These are phyloP conservation scores for Paratilapia polleni DNA, from an alignment of 2,113 vertebrate genomes.

Conservation along the genomic window DNA sequence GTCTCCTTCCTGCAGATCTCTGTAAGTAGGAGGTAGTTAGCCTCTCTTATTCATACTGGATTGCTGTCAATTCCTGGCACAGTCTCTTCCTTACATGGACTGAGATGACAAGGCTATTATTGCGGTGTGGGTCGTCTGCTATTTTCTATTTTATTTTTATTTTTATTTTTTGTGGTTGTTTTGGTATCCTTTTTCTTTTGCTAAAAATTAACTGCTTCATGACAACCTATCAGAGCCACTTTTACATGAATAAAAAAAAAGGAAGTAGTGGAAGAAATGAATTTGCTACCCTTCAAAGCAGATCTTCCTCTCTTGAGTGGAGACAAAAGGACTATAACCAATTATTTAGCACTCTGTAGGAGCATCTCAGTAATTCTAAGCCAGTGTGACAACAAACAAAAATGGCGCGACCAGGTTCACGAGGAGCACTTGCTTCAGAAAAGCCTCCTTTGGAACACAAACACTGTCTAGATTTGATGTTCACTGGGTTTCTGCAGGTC, in stretches of 20 bases:
- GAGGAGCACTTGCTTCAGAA: not conserved
- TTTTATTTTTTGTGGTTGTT: slow-evolving; percentile 7
- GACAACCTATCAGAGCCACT: not conserved
- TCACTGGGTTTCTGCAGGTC: not conserved
- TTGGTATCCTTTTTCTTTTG: slow-evolving; percentile 1
- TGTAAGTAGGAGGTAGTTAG: slow-evolving; percentile 64
- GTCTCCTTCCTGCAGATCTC: slow-evolving; percentile 40
- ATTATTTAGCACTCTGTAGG: slow-evolving; percentile 4
- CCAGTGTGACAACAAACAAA: not conserved
- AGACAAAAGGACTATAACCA: slow-evolving; percentile 15
- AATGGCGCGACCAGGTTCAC: not conserved
- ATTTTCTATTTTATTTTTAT: too few species aligned
- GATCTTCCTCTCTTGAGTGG: not conserved
- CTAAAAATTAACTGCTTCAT: slow-evolving; percentile 14
- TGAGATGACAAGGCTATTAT: slow-evolving; percentile 64
- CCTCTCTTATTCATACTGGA: slow-evolving; percentile 63
- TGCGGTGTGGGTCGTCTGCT: slow-evolving; percentile 49
- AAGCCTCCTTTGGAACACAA: not conserved
- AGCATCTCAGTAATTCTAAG: not conserved
- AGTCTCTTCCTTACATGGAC: slow-evolving; percentile 64
- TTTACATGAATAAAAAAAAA: not conserved
- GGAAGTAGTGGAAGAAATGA: slow-evolving; percentile 5
- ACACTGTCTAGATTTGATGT: not conserved
- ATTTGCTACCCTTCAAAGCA: slow-evolving; percentile 10
- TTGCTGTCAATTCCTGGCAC: slow-evolving; percentile 53